Conservation (phyloP, 2,113 vertebrate species). For the Poicephalus meyeri region DNA sequence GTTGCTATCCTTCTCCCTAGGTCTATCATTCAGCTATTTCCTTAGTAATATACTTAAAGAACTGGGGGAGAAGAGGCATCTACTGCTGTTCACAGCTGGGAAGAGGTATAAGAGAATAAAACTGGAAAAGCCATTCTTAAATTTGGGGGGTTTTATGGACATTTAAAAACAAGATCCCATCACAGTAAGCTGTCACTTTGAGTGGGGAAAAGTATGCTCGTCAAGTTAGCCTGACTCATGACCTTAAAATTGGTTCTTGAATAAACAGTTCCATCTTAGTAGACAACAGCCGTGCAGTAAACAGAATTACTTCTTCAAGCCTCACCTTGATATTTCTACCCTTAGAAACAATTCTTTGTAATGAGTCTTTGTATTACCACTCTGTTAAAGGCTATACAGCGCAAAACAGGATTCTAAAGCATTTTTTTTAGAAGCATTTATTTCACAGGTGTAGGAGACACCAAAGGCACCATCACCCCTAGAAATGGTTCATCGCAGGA, state of each 20-base stretch:
- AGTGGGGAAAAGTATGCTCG: background rate
- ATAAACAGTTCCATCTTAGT: background rate
- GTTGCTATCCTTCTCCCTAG: background rate
- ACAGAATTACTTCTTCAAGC: background rate
- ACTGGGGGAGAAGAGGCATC: fast-evolving
- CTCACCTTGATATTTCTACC: background rate
- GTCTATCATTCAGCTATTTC: background rate
- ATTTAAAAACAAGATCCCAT: background rate
- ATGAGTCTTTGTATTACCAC: background rate
- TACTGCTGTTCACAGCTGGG: background rate
- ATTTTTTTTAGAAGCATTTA: background rate
- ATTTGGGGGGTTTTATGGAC: background rate
- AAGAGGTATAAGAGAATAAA: background rate
- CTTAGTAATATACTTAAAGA: background rate
- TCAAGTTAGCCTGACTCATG: background rate
- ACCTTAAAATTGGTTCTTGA: background rate
- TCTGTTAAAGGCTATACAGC: background rate
- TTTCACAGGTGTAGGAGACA: constrained; percentile 14
- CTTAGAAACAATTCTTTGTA: background rate
- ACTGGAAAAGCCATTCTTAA: background rate
- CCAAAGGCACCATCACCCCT: background rate
- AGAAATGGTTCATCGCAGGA: background rate
- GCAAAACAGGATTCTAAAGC: background rate
- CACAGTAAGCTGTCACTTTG: background rate
- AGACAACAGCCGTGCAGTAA: background rate